Percentiles rank a stretch among this genome's conserved stretches.
phyloP scores from a whole-genome alignment of 2,113 vertebrate species.

The Hippolais icterina region DNA sequence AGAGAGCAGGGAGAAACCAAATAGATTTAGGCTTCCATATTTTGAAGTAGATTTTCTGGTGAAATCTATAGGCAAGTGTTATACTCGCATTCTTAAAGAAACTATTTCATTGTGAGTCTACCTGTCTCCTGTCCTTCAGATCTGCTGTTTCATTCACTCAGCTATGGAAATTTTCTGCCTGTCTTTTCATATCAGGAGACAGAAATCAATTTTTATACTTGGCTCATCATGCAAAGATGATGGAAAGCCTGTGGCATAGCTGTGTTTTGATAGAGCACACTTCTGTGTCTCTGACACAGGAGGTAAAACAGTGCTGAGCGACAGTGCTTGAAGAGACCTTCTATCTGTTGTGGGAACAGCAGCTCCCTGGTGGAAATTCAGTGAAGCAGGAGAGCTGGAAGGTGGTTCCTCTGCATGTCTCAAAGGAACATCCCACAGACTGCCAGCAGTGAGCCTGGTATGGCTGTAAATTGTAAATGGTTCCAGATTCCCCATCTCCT shows the following conservation, averaged over 20 bases:
- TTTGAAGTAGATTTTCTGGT: neutral
- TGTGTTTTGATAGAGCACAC: neutral
- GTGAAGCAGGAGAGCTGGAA: neutral
- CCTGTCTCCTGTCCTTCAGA: neutral
- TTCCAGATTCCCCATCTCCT: neutral
- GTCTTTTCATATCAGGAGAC: neutral
- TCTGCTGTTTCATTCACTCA: neutral
- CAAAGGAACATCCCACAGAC: neutral
- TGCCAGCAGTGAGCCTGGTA: neutral
- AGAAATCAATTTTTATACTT: neutral
- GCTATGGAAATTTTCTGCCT: neutral
- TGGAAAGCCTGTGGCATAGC: neutral
- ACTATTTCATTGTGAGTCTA: neutral
- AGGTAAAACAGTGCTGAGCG: neutral
- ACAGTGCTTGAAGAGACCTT: neutral
- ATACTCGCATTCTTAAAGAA: neutral
- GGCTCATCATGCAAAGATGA: neutral
- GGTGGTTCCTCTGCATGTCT: neutral
- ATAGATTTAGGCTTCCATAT: neutral
- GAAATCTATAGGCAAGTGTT: neutral
- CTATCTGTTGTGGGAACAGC: neutral
- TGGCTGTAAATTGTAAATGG: neutral
- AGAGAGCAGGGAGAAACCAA: neutral
- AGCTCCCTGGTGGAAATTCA: neutral
- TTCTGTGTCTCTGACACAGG: neutral